phyloP scores from a whole-genome alignment of 2,113 vertebrate genomes.

The Pithys albifrons region DNA sequence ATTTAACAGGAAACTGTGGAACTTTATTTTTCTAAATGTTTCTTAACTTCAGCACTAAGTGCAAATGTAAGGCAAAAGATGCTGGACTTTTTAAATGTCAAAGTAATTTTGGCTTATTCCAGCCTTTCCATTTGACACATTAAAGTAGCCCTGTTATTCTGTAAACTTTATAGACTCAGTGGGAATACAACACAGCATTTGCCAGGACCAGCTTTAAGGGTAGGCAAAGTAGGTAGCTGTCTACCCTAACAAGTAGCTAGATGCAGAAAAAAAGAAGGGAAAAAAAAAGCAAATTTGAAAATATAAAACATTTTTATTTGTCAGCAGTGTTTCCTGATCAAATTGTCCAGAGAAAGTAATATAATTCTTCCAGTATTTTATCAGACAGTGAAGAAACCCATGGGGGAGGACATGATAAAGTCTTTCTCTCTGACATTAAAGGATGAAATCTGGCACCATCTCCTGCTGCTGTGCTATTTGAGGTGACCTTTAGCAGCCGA shows the following conservation, averaged over 20 bases:
- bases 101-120: background rate
- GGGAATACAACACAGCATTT: constrained; percentile 10
- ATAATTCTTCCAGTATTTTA: background rate
- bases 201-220: background rate
- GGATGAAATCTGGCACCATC: background rate
- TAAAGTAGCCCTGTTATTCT: constrained; percentile 38
- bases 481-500: background rate
- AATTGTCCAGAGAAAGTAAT: background rate
- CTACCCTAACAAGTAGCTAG: background rate
- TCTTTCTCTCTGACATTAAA: background rate
- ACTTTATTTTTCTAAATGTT: constrained; percentile 24
- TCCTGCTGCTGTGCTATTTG: background rate
- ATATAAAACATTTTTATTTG: background rate
- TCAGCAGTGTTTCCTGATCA: background rate
- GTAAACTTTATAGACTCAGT: constrained; percentile 3
- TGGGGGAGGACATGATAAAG: background rate
- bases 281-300: background rate
- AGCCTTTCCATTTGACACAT: constrained; percentile 22
- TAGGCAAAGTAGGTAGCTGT: background rate
- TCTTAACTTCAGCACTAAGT: constrained; percentile 3
- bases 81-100: constrained; percentile 43
- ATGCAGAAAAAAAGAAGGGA: background rate
- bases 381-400: background rate
- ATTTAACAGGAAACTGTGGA: constrained; percentile 25
- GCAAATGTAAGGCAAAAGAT: constrained; percentile 7